Percentiles rank a stretch among this genome's conserved stretches.
Evolutionary conservation across 2,888 invertebrate genomes (phyloP).

Genomic region (Seladonia tumulorum): DNA sequence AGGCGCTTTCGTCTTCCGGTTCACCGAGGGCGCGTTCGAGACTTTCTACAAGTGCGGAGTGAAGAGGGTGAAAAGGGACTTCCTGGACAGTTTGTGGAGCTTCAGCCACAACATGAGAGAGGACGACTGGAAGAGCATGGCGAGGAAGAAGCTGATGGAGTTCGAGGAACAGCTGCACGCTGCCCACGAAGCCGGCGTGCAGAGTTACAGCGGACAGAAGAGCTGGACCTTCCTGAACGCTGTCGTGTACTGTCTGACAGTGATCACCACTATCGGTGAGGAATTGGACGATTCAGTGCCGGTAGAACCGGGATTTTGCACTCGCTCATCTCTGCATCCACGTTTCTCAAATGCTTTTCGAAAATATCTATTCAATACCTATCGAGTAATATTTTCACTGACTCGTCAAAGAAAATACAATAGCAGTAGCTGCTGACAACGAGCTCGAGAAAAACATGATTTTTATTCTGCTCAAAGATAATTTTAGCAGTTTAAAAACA

Average conservation of each 20-base stretch:
- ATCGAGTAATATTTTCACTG: background rate
- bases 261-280: constrained; percentile 96
- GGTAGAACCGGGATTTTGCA: background rate
- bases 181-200: constrained; percentile 93
- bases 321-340: background rate
- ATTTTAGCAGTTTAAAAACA: too few species aligned
- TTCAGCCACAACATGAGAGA: constrained; percentile 93
- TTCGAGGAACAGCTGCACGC: constrained; percentile 94
- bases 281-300: background rate
- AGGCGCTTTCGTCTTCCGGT: constrained; percentile 92
- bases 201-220: constrained; percentile 92
- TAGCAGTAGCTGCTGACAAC: background rate
- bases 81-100: constrained; percentile 93
- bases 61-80: constrained; percentile 93
- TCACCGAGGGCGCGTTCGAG: constrained; percentile 94
- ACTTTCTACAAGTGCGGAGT: constrained; percentile 95
- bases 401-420: background rate
- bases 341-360: background rate
- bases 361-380: background rate
- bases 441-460: background rate
- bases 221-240: constrained; percentile 96
- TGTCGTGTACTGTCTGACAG: constrained; percentile 93
- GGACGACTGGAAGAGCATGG: constrained; percentile 95
- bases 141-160: constrained; percentile 91
- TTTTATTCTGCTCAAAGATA: background rate